Percentiles rank a stretch among this genome's conserved stretches.
Evolutionary conservation across 2,888 invertebrate species (phyloP).

Genomic region (Amphimallon solstitiale): DNA sequence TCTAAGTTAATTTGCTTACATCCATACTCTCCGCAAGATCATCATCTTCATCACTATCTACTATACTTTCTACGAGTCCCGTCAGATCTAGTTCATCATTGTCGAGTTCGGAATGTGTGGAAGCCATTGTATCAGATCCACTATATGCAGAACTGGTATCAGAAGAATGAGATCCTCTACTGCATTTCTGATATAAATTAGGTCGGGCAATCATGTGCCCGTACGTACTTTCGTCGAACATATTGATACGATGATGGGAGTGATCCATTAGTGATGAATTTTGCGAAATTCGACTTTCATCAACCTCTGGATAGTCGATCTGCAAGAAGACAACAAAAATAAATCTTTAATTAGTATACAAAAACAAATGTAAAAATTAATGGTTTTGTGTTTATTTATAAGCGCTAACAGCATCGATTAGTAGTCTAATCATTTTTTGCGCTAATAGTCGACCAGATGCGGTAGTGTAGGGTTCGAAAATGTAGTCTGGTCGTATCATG

Average conservation of each 20-base stretch:
- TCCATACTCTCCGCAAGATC: slow-evolving; percentile 92
- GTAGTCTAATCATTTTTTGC: too few relatives aligned
- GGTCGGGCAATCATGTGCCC: slow-evolving; percentile 59
- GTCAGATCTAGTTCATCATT: slow-evolving; percentile 89
- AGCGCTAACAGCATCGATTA: too few relatives aligned
- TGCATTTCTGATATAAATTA: slow-evolving; percentile 86
- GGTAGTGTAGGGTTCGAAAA: too few relatives aligned
- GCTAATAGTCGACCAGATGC: too few relatives aligned
- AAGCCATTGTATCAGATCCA: slow-evolving; percentile 96
- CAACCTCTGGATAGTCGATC: slow-evolving; percentile 77
- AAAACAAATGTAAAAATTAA: too few relatives aligned
- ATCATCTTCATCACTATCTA: slow-evolving; percentile 95
- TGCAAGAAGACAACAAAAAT: slow-evolving; percentile 60
- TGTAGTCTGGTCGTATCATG: too few relatives aligned
- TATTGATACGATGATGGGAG: slow-evolving; percentile 49
- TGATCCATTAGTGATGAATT: slow-evolving; percentile 61
- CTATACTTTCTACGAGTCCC: slow-evolving; percentile 93
- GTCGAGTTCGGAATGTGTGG: slow-evolving; percentile 85
- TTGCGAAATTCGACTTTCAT: slow-evolving; percentile 58
- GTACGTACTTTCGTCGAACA: slow-evolving; percentile 36
- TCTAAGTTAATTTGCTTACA: slow-evolving; percentile 64
- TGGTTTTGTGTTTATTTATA: too few relatives aligned
- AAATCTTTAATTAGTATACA: neutral
- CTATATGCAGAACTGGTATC: slow-evolving; percentile 97
- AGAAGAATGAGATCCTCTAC: slow-evolving; percentile 85